Conservation (phyloP, 2,113 vertebrate species). For the Jaculus jaculus region DNA sequence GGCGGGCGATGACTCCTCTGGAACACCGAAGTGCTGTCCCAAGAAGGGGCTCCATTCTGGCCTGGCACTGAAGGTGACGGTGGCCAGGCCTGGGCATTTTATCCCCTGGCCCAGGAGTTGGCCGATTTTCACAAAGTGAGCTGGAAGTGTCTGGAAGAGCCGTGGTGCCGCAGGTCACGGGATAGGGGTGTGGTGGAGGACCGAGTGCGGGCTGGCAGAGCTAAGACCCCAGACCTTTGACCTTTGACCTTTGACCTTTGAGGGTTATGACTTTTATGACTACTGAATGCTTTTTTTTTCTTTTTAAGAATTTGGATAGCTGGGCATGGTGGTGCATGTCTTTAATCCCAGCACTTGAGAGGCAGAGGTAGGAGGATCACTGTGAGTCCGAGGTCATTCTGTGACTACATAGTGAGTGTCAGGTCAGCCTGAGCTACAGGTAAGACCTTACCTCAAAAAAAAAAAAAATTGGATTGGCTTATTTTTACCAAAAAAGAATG, state of each 20-base stretch:
- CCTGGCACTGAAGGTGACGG: neutral
- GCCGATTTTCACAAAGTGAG: neutral
- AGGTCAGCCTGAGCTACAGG: no score
- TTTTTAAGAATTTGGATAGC: neutral
- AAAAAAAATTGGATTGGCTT: neutral
- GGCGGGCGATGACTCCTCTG: neutral
- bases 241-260: no score
- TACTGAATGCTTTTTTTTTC: neutral
- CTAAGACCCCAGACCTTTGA: no score
- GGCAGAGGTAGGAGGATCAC: no score
- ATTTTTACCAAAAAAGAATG: constrained; percentile 36
- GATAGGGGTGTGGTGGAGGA: neutral
- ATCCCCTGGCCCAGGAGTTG: fast-evolving
- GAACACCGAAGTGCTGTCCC: neutral
- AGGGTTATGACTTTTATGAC: neutral
- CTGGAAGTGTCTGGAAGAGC: neutral
- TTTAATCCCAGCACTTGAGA: no score
- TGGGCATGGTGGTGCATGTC: no score
- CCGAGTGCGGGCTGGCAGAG: neutral
- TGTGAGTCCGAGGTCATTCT: no score
- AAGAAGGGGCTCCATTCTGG: neutral
- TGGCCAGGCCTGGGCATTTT: no score
- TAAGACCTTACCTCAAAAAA: no score
- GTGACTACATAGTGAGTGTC: no score
- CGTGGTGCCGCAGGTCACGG: neutral